Evolutionary conservation across 2,888 invertebrate genomes (phyloP).

Genomic region (Ochropacha duplaris): DNA sequence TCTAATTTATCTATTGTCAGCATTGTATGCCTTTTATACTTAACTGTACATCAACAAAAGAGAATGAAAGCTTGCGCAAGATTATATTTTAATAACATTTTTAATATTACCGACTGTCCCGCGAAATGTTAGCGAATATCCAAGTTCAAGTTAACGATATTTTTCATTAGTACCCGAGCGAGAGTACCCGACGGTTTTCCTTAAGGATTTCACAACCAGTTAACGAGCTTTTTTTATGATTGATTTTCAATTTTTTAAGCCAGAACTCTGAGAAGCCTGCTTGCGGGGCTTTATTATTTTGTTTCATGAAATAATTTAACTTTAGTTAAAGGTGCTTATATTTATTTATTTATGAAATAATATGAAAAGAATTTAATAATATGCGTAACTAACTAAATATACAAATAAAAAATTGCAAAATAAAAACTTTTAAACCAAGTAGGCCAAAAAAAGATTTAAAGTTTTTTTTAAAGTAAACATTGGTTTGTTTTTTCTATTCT

Average conservation of each 20-base stretch:
- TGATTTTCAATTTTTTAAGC: neutral
- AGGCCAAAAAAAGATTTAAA: no score
- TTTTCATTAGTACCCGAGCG: neutral
- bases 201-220: neutral
- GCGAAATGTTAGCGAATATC: constrained; percentile 6
- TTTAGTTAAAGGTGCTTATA: no score
- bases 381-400: no score
- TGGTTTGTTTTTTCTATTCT: no score
- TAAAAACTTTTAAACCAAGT: no score
- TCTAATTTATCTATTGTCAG: neutral
- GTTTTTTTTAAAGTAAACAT: no score
- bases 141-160: constrained; percentile 3
- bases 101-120: constrained; percentile 34
- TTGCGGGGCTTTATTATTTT: no score
- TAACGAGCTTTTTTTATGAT: neutral
- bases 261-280: no score
- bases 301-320: no score
- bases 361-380: no score
- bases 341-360: no score
- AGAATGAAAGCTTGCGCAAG: constrained; percentile 19
- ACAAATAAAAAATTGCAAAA: no score
- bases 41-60: constrained; percentile 31
- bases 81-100: constrained; percentile 47
- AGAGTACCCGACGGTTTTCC: neutral
- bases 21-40: constrained; percentile 26